phyloP scores from a whole-genome alignment of 1,140 invertebrate species.

The Pseudomyrmex dendroicus region DNA sequence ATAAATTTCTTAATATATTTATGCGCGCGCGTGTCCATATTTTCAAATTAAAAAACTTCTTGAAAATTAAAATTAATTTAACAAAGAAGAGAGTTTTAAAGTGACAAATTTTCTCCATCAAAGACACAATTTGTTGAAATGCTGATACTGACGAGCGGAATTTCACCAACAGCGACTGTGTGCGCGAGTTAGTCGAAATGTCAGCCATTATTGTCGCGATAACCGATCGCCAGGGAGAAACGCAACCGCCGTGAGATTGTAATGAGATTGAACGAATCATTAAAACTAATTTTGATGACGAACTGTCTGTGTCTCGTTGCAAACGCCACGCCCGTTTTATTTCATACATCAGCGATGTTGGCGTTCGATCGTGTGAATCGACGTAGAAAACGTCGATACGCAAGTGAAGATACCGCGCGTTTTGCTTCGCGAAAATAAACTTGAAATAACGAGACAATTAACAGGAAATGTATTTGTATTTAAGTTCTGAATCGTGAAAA shows the following conservation, averaged over 20 bases:
- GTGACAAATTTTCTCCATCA: not conserved
- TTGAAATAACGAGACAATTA: conserved; percentile 13
- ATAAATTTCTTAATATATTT: not conserved
- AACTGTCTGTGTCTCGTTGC: conserved; percentile 10
- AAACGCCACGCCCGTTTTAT: conserved; percentile 21
- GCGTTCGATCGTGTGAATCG: not conserved
- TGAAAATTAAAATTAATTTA: not conserved
- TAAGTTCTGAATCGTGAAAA: not conserved
- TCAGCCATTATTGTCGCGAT: conserved; percentile 59
- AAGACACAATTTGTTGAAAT: conserved; percentile 2
- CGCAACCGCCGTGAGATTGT: conserved; percentile 3
- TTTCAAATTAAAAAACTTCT: not conserved
- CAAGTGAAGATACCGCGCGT: not conserved
- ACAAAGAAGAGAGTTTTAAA: conserved; percentile 1
- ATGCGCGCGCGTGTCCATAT: not conserved
- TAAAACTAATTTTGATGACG: conserved; percentile 67
- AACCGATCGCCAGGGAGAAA: conserved; percentile 62
- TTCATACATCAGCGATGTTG: not conserved
- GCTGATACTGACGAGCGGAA: conserved; percentile 41
- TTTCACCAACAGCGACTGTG: conserved; percentile 54
- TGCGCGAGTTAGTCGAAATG: conserved; percentile 57
- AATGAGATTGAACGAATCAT: conserved; percentile 62
- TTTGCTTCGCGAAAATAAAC: not conserved
- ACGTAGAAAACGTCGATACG: not conserved
- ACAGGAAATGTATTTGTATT: not conserved